Conservation (phyloP, 2,113 vertebrate genomes). For the Pan troglodytes region NHGRI_mPanTro3-v2.1_pri NC_072417.2:74809001-74809500, state of each 20-base stretch:
- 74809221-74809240: neutral
- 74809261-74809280: neutral
- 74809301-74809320: neutral
- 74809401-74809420: neutral
- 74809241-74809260: neutral
- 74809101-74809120: neutral
- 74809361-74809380: neutral
- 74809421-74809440: neutral
- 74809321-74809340: neutral
- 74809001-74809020: neutral
- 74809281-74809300: neutral
- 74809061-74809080: neutral
- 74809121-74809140: neutral
- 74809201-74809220: neutral
- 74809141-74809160: neutral
- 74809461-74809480: neutral
- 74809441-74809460: neutral
- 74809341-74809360: neutral
- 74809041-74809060: neutral
- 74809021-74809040: neutral
- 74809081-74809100: neutral
- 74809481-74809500: neutral
- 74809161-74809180: neutral
- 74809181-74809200: neutral
- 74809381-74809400: neutral